Evolutionary conservation across 2,113 vertebrate genomes (phyloP).

Genomic region (Bubo blakistoni): DNA sequence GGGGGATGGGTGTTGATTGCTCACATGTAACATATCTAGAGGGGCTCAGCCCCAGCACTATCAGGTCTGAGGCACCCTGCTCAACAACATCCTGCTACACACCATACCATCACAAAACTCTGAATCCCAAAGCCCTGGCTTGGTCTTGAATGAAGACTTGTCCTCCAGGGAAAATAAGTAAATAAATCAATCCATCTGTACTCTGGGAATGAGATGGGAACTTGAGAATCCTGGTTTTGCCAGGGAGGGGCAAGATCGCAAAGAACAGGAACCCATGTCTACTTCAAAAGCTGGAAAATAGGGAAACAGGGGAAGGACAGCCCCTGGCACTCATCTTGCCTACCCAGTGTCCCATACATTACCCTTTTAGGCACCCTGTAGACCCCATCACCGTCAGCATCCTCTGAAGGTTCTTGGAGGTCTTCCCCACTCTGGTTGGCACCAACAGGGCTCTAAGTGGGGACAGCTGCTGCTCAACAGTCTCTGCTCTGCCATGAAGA

Average conservation of each 20-base stretch:
- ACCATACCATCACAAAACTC: background rate
- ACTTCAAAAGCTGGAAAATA: background rate
- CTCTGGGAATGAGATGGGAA: background rate
- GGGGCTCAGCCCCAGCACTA: background rate
- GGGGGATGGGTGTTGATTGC: background rate
- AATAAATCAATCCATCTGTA: background rate
- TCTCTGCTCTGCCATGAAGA: background rate
- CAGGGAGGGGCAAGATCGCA: too few relatives aligned
- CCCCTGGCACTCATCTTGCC: too few relatives aligned
- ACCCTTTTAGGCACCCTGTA: background rate
- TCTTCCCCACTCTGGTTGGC: background rate
- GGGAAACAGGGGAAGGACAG: background rate
- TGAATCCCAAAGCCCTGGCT: background rate
- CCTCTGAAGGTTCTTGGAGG: background rate
- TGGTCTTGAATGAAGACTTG: background rate
- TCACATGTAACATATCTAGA: background rate
- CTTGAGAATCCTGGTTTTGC: background rate
- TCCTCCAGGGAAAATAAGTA: background rate
- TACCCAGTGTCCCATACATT: background rate
- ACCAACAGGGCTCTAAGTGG: background rate
- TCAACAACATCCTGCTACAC: background rate
- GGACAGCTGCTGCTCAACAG: background rate
- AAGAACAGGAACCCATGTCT: background rate
- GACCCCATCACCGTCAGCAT: background rate
- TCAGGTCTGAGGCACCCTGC: background rate